A percentile compares a stretch with the other conserved stretches of the same genome.
These are phyloP conservation scores for Hydrolagus colliei DNA, from an alignment of 2,797 vertebrate species.

Conservation along the genomic window DNA sequence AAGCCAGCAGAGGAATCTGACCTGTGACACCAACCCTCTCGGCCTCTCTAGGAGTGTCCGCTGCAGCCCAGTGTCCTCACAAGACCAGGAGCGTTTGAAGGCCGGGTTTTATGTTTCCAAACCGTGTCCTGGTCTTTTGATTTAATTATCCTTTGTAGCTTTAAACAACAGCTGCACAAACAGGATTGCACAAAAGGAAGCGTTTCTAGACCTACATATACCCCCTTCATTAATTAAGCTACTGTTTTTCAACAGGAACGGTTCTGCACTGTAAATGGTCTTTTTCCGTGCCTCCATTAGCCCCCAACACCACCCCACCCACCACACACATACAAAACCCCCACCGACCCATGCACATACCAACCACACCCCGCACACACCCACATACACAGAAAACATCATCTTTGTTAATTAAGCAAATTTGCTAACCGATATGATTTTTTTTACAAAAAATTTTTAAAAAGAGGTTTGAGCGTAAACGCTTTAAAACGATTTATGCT, in stretches of 20 bases:
- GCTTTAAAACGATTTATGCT: background rate
- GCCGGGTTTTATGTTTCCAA: background rate
- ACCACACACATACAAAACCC: no score
- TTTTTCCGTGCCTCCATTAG: background rate
- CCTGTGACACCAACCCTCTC: conserved; percentile 7
- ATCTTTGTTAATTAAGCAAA: conserved; percentile 24
- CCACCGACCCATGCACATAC: no score
- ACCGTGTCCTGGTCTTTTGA: background rate
- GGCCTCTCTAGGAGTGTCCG: background rate
- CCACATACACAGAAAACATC: background rate
- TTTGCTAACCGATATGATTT: background rate
- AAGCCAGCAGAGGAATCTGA: conserved; percentile 24
- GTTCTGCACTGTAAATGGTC: background rate
- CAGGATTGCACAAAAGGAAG: conserved; percentile 27
- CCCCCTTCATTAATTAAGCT: conserved; percentile 17
- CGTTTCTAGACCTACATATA: conserved; percentile 15
- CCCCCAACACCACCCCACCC: background rate
- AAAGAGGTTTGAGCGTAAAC: background rate
- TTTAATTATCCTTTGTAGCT: conserved; percentile 31
- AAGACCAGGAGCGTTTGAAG: conserved; percentile 22
- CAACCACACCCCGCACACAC: background rate
- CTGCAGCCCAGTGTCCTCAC: background rate
- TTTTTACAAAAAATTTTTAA: background rate
- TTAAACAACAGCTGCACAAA: conserved; percentile 30
- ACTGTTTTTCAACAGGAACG: conserved; percentile 9